Evolutionary conservation across 2,888 invertebrate species (phyloP), one percentile per base, ranked within the genome.

Genomic region (Lasioglossum morio): DNA sequence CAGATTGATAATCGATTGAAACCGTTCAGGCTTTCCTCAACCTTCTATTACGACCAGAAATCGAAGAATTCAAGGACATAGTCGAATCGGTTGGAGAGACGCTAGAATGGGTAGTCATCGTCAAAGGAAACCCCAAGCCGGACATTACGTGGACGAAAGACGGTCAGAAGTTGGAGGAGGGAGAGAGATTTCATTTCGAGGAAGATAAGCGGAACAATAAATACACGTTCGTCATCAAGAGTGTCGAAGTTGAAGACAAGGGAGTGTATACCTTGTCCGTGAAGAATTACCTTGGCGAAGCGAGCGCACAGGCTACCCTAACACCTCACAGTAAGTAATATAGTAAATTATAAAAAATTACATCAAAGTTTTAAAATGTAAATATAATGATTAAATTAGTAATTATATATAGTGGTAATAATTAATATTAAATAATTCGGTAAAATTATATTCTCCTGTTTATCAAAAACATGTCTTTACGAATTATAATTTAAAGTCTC

Each of bases 111-210:
- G 97, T 97, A 91, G 98, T 98, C 57, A 96, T 97, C 69, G 97
- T 99, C 2, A 97, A 97, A 91, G 98, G 99, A 40, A 98, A 98
- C 95, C 99, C 99, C 0, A 97, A 97, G 88, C 98, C 99, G 2
- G 97, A 97, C 89, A 97, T 99, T 2, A 97, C 97, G 91, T 99
- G 99, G 99, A 86, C 87, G 63, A 97, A 97, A 94, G 97, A 97
- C 89, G 97, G 96, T 23, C 95, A 96, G 83, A 96, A 96, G 40
- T 96, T 97, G 81, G 96, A 96, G 90, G 96, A 96, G 0, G 96
- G 96, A 16, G 96, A 96, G 1, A 96, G 96, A 82, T 96, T 96
- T 87, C 96, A 96, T n/a, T 96, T 97, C 73, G 95, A 96, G 0
- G 97, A 96, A 87, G 97, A 97, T 91, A 95, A 95, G 27, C 96